Percentiles rank a stretch among this genome's conserved stretches.
Conservation (phyloP, 2,797 vertebrate species). For the Botia almorhae region DNA sequence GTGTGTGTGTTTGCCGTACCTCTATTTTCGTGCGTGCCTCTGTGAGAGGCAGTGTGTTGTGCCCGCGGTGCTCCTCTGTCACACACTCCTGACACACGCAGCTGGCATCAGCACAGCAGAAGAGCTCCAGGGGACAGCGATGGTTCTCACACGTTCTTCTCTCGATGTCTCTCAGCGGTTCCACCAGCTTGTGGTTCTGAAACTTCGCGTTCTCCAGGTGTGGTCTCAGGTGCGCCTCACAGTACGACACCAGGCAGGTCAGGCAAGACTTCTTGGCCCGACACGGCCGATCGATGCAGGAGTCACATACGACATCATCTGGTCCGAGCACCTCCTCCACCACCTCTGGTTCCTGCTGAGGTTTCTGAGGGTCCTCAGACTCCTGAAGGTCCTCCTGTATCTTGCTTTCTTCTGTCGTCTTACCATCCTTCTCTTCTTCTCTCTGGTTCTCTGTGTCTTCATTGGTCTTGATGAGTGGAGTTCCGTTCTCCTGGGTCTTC, state of each 20-base stretch:
- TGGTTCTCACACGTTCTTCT: conserved; percentile 81
- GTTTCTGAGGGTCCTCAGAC: conserved; percentile 56
- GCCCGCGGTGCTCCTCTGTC: conserved; percentile 76
- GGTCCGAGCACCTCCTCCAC: conserved; percentile 51
- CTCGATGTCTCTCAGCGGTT: conserved; percentile 80
- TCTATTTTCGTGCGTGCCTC: conserved; percentile 72
- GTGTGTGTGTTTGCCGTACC: conserved; percentile 54
- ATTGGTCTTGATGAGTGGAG: conserved; percentile 9
- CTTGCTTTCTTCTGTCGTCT: conserved; percentile 53
- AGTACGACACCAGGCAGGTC: conserved; percentile 83
- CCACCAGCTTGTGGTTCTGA: conserved; percentile 74
- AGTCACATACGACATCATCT: conserved; percentile 78
- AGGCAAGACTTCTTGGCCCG: conserved; percentile 81
- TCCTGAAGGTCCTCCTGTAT: conserved; percentile 61
- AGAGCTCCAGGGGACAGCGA: conserved; percentile 78
- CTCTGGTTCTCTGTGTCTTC: conserved; percentile 52
- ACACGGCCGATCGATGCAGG: conserved; percentile 76
- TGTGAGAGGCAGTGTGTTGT: conserved; percentile 68
- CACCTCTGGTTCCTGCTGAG: conserved; percentile 41
- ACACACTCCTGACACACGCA: conserved; percentile 84
- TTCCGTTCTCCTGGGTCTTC: conserved; percentile 13
- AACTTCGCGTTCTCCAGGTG: conserved; percentile 83
- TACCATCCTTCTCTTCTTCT: neutral
- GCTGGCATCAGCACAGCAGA: conserved; percentile 75
- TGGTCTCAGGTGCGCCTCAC: conserved; percentile 78